These are phyloP conservation scores for Epizoanthus ramosus DNA, from an alignment of 92 coral and sea anemone genomes.

Conservation along the genomic window DNA sequence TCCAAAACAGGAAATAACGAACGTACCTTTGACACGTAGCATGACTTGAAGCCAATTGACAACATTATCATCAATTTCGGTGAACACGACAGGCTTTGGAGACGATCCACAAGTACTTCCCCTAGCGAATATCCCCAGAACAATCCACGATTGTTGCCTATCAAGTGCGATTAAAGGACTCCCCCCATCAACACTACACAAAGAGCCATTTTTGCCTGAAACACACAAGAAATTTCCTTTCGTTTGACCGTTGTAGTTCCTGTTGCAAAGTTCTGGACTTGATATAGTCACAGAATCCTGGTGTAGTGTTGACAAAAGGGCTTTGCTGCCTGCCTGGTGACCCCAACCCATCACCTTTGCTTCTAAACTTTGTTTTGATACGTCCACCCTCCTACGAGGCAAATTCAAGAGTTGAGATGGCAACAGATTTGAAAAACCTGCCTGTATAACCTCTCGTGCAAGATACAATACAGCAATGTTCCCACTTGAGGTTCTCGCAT, in stretches of 20 bases:
- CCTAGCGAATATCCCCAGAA: slow-evolving; percentile 77
- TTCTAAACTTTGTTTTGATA: neutral
- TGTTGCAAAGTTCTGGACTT: slow-evolving; percentile 48
- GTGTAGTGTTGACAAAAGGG: slow-evolving; percentile 58
- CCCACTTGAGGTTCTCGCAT: slow-evolving; percentile 46
- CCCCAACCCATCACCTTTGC: slow-evolving; percentile 80
- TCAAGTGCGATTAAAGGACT: slow-evolving; percentile 68
- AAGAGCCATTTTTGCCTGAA: slow-evolving; percentile 47
- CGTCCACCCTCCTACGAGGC: slow-evolving; percentile 5
- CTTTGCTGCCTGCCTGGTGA: slow-evolving; percentile 52
- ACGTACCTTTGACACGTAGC: slow-evolving; percentile 72
- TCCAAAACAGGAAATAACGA: slow-evolving; percentile 10
- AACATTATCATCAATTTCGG: slow-evolving; percentile 50
- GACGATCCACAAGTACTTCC: slow-evolving; percentile 69
- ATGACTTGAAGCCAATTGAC: slow-evolving; percentile 57
- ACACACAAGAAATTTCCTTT: slow-evolving; percentile 64
- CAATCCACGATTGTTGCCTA: slow-evolving; percentile 43
- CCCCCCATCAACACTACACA: slow-evolving; percentile 77
- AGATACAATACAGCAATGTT: slow-evolving; percentile 70
- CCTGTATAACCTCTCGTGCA: slow-evolving; percentile 60
- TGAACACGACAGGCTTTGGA: slow-evolving; percentile 61
- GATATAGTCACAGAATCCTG: slow-evolving; percentile 52
- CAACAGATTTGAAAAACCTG: slow-evolving; percentile 20
- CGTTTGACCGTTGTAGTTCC: slow-evolving; percentile 39
- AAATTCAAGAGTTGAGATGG: slow-evolving; percentile 27